Conservation (phyloP, 2,797 vertebrate genomes). For the Pseudomugil gertrudae region DNA sequence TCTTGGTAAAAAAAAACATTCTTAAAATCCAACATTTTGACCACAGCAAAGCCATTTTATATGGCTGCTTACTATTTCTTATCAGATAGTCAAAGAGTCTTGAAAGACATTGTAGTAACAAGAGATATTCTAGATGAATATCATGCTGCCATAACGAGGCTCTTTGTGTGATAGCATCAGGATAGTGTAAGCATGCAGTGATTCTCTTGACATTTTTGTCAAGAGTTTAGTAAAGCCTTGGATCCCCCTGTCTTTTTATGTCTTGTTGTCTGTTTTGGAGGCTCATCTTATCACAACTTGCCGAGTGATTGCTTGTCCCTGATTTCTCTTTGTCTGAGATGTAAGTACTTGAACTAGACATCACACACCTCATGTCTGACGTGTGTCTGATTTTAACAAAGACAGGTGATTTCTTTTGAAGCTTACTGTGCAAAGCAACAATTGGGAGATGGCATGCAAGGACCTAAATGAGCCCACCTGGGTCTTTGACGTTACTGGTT, state of each 20-base stretch:
- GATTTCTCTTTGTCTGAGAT: slow-evolving; percentile 56
- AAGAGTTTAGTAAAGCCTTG: slow-evolving; percentile 40
- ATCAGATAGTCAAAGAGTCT: slow-evolving; percentile 57
- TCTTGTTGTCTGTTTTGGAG: slow-evolving; percentile 52
- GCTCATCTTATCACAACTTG: slow-evolving; percentile 63
- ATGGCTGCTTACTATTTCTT: slow-evolving; percentile 56
- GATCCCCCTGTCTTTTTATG: slow-evolving; percentile 45
- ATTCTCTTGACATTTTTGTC: slow-evolving; percentile 59
- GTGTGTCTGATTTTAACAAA: slow-evolving; percentile 60
- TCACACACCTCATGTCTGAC: slow-evolving; percentile 60
- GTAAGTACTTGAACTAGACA: slow-evolving; percentile 58
- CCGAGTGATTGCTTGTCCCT: slow-evolving; percentile 66
- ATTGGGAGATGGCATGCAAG: slow-evolving; percentile 77
- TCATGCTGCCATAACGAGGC: slow-evolving; percentile 46
- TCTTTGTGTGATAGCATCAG: slow-evolving; percentile 64
- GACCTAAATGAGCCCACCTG: slow-evolving; percentile 63
- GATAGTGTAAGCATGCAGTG: slow-evolving; percentile 51
- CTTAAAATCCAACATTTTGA: slow-evolving; percentile 28
- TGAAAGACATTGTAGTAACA: slow-evolving; percentile 49
- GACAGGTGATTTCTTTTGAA: slow-evolving; percentile 61
- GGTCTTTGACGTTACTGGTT: slow-evolving; percentile 63
- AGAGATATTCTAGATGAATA: slow-evolving; percentile 47
- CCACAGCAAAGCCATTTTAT: slow-evolving; percentile 45
- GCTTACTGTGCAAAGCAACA: slow-evolving; percentile 61
- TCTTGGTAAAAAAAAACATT: slow-evolving; percentile 20